Base-by-base conservation (phyloP, 2,113 vertebrate species). In the Leptodactylus fuscus region DNA sequence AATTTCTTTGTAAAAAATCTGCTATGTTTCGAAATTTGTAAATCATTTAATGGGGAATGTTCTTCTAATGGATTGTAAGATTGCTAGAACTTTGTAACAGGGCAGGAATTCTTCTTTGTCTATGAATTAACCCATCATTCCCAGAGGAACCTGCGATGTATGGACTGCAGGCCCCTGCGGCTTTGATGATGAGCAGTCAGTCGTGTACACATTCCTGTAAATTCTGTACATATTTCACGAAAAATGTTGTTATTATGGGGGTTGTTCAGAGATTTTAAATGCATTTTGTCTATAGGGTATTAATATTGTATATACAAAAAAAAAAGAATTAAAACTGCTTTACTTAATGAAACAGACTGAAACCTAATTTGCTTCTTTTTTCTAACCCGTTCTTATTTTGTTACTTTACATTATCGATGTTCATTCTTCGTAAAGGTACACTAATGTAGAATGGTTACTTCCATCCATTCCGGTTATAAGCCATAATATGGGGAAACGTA, bases 201-300 rank as follows among this genome's bases (percentile, higher is more conserved):
- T 81, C n/a, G 76, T 80, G 76, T 80, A 86, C 32, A 86, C 75
- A 55, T 85, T 60, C 41, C 51, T 86, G 84, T 86, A 86, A 81
- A 86, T 86, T 73, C 76, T 86, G 84, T 86, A 86, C 13, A 86
- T 86, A 86, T 86, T 86, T 86, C 65, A 80, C 65, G 36, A 73
- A 70, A 41, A 81, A 78, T 58, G 51, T 80, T 71, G 76, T 81
- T 86, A 71, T 73, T 71, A 58, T 86, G 49, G 65, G 65, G 84
- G 67, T 86, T 70, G 69, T 78, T 70, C 53, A 46, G 80, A 83
- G 65, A 71, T 86, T 86, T 85, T 55, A 86, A 85, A 86, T 73
- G 77, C 83, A 86, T 81, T 86, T 80, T 86, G 69, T 86, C 76
- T 81, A 86, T 78, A 85, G 53, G 58, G 60, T 70, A 82, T 75